Evolutionary conservation across 1,140 invertebrate genomes (phyloP), one percentile per base, ranked within the genome.

Genomic region (Leptinotarsa undecemlineata): DNA sequence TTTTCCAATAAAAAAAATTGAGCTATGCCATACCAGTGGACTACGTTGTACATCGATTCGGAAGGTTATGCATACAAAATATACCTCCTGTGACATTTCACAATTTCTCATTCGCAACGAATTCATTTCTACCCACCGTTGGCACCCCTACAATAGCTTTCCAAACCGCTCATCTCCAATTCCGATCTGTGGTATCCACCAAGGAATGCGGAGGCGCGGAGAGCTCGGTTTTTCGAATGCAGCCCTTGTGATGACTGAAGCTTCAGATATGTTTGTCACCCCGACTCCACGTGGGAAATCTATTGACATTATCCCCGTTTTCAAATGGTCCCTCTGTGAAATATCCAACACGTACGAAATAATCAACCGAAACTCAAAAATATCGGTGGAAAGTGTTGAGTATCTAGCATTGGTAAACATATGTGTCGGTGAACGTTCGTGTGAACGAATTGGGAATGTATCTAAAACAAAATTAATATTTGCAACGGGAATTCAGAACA

Each of bases 261-360:
- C 33, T 42, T 33, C 33, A 8, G 17, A 57, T 17, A 15, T 19
- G 51, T 19, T 57, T 57, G 51, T 57, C 51, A 57, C 51, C n/a
- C 3, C 15, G 33, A 68, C 19, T 19, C 1, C 66, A 47, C 66
- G 66, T 68, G 66, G 66, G 66, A 68, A 68, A 68, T 68, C 19
- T 33, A n/a, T 19, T 8, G 66, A 23, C 33, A 20, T 33, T 68
- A 42, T 68, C 19, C 8, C 33, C 11, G 66, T 47, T 42, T 68
- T 33, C 8, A 33, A 5, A 66, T 57, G 15, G 51, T 19, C n/a
- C 15, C 51, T 17, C 51, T 17, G 51, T 15, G 51, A 19, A n/a
- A 57, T 8, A 17, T 57, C n/a, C 51, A 57, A 57, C 51, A 57
- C 4, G 17, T 57, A 57, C 15, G 15, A 57, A n/a, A 17, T 15